Evolutionary conservation across 2,888 invertebrate species (phyloP).

Genomic region (Fabriciana adippe): DNA sequence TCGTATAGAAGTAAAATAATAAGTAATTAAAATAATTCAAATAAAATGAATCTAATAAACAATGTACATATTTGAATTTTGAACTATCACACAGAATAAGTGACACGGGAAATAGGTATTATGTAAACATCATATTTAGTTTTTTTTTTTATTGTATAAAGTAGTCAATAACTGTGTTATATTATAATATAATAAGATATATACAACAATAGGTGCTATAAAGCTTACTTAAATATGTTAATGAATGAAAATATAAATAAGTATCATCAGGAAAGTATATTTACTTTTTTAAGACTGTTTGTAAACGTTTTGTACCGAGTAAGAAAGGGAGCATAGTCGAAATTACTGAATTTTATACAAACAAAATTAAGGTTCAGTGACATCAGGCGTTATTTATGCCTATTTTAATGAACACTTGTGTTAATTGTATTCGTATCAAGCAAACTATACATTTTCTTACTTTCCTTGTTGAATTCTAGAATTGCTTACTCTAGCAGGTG

Average conservation of each 20-base stretch:
- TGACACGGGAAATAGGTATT: not conserved
- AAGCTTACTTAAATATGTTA: conserved; percentile 67
- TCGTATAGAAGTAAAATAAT: no score
- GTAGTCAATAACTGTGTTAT: conserved; percentile 20
- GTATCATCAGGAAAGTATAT: conserved; percentile 48
- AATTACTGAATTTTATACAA: conserved; percentile 14
- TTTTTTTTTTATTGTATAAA: conserved; percentile 17
- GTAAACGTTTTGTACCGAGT: conserved; percentile 26
- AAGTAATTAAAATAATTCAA: no score
- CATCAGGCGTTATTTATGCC: not conserved
- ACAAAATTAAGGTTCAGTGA: not conserved
- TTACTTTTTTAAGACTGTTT: conserved; percentile 34
- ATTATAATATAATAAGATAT: conserved; percentile 27
- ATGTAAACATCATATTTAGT: conserved; percentile 8
- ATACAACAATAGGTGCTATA: conserved; percentile 69
- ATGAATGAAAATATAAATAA: conserved; percentile 44
- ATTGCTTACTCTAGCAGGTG: not conserved
- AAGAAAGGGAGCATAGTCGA: conserved; percentile 7
- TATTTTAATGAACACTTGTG: not conserved
- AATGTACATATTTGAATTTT: not conserved
- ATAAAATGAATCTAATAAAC: no score
- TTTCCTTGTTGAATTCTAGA: conserved; percentile 1
- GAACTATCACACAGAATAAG: not conserved
- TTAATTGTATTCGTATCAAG: not conserved
- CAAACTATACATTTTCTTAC: no score